Conservation (phyloP, 2,888 invertebrate genomes). For the Disparrhopalites patrizii region DNA sequence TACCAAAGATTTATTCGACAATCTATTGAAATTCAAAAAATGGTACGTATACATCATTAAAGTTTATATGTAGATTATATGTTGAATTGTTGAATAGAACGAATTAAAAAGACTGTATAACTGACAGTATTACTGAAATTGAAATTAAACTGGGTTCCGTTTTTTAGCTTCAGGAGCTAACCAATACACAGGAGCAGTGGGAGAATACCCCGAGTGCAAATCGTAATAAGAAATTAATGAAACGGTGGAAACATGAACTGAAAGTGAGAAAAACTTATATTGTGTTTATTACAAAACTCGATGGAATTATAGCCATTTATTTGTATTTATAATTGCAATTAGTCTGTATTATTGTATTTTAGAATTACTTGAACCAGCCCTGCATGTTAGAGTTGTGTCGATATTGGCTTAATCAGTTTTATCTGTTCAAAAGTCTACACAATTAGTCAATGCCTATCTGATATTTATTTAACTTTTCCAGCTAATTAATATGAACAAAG, state of each 20-base stretch:
- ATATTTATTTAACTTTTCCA: constrained; percentile 46
- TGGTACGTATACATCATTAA: constrained; percentile 61
- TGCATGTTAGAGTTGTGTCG: too few species aligned
- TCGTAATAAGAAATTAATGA: constrained; percentile 76
- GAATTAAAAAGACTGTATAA: too few species aligned
- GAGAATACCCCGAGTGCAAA: constrained; percentile 68
- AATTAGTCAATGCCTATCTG: too few species aligned
- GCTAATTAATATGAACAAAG: constrained; percentile 69
- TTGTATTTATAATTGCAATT: constrained; percentile 16
- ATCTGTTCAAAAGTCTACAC: too few species aligned
- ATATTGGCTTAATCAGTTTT: too few species aligned
- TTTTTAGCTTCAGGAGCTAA: constrained; percentile 64
- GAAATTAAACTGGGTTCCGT: neutral
- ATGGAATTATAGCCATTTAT: neutral
- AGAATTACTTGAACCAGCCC: constrained; percentile 4
- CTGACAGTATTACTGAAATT: too few species aligned
- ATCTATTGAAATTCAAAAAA: constrained; percentile 79
- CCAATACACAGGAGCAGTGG: constrained; percentile 78
- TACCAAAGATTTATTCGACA: constrained; percentile 71
- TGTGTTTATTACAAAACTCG: too few species aligned
- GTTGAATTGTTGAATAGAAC: too few species aligned
- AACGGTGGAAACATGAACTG: constrained; percentile 81
- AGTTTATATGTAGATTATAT: too few species aligned
- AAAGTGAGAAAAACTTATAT: constrained; percentile 57
- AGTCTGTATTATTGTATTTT: neutral